Evolutionary conservation across 2,113 vertebrate species (phyloP).

Genomic region (Pionites leucogaster): DNA sequence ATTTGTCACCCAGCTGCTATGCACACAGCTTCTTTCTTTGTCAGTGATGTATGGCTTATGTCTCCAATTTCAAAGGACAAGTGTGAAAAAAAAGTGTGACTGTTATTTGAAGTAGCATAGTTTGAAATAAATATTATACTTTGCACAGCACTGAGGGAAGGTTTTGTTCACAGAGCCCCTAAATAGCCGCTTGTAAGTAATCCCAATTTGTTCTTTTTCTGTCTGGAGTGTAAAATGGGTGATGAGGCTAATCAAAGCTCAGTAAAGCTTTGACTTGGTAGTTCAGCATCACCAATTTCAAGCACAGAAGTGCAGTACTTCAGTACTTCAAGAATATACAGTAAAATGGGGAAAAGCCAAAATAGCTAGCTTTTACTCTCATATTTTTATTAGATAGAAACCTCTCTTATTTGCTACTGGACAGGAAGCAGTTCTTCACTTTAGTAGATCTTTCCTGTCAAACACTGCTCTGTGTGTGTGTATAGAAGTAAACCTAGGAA

Average conservation of each 20-base stretch:
- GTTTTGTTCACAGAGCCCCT: neutral
- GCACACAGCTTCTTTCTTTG: neutral
- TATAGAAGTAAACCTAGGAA: neutral
- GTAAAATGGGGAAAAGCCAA: neutral
- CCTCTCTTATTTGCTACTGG: neutral
- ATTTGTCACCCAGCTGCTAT: neutral
- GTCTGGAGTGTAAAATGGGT: neutral
- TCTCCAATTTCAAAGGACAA: neutral
- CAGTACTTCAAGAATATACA: neutral
- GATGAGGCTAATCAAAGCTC: neutral
- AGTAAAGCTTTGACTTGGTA: neutral
- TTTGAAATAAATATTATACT: neutral
- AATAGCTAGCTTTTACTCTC: neutral
- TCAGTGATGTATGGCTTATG: neutral
- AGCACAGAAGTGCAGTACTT: accelerated
- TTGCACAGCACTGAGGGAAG: neutral
- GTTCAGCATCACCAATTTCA: neutral
- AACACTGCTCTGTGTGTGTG: neutral
- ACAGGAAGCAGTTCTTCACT: neutral
- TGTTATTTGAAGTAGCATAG: neutral
- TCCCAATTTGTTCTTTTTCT: neutral
- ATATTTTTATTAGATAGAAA: neutral
- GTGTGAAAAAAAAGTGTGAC: neutral
- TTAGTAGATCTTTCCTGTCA: neutral
- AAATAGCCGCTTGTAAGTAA: neutral